These are phyloP conservation scores for Microdon myrmicae DNA, from an alignment of 2,888 invertebrate genomes.

Conservation along the genomic window DNA sequence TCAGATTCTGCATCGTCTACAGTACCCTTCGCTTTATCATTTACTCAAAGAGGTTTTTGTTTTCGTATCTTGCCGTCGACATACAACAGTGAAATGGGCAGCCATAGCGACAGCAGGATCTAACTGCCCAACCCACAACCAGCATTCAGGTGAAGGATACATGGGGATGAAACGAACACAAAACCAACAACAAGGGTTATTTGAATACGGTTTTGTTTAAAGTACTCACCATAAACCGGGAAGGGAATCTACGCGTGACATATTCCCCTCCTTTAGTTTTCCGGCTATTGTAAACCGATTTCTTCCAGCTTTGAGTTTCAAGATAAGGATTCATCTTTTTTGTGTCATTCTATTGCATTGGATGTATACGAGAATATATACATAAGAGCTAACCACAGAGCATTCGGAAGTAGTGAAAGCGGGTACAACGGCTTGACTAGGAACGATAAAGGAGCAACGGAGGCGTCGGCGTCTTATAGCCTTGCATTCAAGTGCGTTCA, in stretches of 20 bases:
- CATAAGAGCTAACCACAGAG: conserved; percentile 31
- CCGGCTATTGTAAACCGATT: conserved; percentile 39
- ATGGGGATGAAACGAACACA: conserved; percentile 5
- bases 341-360: not conserved
- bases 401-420: conserved; percentile 22
- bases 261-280: conserved; percentile 5
- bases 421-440: conserved; percentile 19
- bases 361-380: conserved; percentile 10
- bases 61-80: conserved; percentile 7
- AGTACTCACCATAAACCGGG: conserved; percentile 10
- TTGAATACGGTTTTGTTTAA: conserved; percentile 49
- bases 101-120: conserved; percentile 26
- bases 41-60: not conserved
- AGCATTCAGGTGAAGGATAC: not conserved
- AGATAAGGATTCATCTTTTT: conserved; percentile 26
- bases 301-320: conserved; percentile 45
- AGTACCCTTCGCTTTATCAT: not conserved
- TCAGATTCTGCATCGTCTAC: conserved; percentile 12
- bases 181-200: conserved; percentile 45
- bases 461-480: conserved; percentile 20
- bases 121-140: conserved; percentile 32
- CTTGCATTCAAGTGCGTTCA: conserved; percentile 35
- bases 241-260: conserved; percentile 35
- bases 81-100: conserved; percentile 2
- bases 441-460: conserved; percentile 41